phyloP scores from a whole-genome alignment of 2,113 vertebrate genomes.

The Narcine bancroftii region DNA sequence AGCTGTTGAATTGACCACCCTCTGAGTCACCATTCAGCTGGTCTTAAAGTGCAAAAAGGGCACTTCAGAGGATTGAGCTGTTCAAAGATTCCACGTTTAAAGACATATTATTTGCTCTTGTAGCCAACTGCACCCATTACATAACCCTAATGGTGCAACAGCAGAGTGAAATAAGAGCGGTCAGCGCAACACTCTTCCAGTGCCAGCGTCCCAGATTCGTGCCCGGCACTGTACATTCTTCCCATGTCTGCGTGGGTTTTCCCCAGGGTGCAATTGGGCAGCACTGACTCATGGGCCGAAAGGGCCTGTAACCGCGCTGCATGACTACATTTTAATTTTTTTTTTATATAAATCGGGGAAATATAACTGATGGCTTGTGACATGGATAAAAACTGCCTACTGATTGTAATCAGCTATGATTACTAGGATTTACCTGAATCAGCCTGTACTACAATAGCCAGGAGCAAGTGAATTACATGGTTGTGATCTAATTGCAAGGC shows the following conservation, averaged over 20 bases:
- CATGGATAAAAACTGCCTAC: not conserved
- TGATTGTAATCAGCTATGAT: constrained; percentile 15
- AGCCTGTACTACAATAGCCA: not conserved
- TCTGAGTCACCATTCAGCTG: not conserved
- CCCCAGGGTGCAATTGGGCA: too few species aligned
- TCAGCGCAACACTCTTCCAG: too few species aligned
- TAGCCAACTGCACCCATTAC: not conserved
- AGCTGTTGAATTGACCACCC: too few species aligned
- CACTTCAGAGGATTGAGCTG: not conserved
- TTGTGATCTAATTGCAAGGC: constrained; percentile 27
- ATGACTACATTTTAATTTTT: too few species aligned
- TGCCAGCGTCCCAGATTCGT: too few species aligned
- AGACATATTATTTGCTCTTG: not conserved
- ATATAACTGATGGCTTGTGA: not conserved
- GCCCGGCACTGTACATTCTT: too few species aligned
- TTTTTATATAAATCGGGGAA: not conserved
- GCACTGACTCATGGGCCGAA: too few species aligned
- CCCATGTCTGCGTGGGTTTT: too few species aligned
- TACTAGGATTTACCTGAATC: constrained; percentile 21
- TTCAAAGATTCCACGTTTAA: not conserved
- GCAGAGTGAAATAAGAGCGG: too few species aligned
- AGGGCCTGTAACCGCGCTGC: too few species aligned
- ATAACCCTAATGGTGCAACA: not conserved
- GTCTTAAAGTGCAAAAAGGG: not conserved
- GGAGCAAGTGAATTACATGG: not conserved